Evolutionary conservation across 2,113 vertebrate genomes (phyloP).

Genomic region (Solea senegalensis): DNA sequence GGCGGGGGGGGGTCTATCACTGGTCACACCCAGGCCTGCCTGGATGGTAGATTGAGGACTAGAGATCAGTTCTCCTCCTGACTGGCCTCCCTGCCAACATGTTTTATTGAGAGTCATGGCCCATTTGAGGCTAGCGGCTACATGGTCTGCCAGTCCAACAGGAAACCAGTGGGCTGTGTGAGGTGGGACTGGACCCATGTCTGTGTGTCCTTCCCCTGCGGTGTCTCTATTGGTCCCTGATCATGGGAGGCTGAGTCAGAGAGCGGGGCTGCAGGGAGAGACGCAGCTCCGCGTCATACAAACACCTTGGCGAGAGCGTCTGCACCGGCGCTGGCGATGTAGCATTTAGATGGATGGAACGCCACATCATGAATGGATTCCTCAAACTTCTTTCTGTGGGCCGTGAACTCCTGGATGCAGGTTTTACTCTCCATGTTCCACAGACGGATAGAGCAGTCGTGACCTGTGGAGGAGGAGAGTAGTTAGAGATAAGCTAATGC

Average conservation of each 20-base stretch:
- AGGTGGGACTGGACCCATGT: constrained; percentile 61
- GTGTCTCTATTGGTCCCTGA: constrained; percentile 74
- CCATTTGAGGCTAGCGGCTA: constrained; percentile 57
- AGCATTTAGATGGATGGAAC: constrained; percentile 98
- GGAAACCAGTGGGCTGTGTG: constrained; percentile 62
- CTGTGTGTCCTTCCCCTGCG: constrained; percentile 63
- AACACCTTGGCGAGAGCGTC: constrained; percentile 99
- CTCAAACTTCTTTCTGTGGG: constrained; percentile 97
- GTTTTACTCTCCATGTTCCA: constrained; percentile 99
- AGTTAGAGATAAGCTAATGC: background rate
- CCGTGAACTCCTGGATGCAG: constrained; percentile 99
- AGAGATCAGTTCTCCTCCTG: constrained; percentile 76
- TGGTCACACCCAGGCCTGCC: constrained; percentile 91
- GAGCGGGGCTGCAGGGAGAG: constrained; percentile 79
- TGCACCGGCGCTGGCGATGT: constrained; percentile 96
- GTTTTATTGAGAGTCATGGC: constrained; percentile 65
- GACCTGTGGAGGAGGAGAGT: constrained; percentile 81
- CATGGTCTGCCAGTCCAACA: constrained; percentile 64
- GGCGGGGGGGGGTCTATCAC: constrained; percentile 71
- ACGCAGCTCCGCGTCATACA: constrained; percentile 88
- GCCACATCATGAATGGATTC: constrained; percentile 98
- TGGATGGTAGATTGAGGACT: constrained; percentile 82
- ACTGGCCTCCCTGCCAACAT: constrained; percentile 78
- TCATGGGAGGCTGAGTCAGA: constrained; percentile 81
- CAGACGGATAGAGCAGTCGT: constrained; percentile 97